Conservation (phyloP, 1,140 invertebrate genomes). For the Pseudomyrmex sp. region DNA sequence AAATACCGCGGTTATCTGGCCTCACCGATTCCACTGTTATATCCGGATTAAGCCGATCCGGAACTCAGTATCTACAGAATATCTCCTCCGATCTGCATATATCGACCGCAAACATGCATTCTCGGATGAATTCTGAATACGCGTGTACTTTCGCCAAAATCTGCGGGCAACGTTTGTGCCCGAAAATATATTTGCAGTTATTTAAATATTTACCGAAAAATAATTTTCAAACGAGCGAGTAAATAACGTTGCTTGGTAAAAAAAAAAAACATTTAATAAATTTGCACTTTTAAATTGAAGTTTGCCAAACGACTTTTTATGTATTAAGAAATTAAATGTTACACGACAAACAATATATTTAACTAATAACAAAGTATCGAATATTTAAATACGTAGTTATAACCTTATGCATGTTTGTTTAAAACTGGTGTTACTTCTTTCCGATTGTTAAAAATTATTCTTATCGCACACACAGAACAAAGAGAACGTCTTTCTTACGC, state of each 20-base stretch:
- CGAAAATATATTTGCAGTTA: background rate
- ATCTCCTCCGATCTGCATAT: background rate
- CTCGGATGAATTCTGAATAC: background rate
- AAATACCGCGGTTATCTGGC: conserved; percentile 49
- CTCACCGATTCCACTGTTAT: conserved; percentile 36
- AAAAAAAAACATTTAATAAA: too few species aligned
- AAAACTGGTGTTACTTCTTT: background rate
- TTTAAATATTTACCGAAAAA: conserved; percentile 1
- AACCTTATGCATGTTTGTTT: background rate
- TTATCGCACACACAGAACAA: background rate
- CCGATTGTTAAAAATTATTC: background rate
- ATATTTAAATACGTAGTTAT: too few species aligned
- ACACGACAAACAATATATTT: too few species aligned
- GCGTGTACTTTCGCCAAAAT: too few species aligned
- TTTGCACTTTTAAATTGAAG: too few species aligned
- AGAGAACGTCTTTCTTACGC: background rate
- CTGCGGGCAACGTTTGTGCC: background rate
- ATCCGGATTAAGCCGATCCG: conserved; percentile 39
- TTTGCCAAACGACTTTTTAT: too few species aligned
- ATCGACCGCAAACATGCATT: background rate
- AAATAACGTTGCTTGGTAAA: background rate
- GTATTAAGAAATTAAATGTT: background rate
- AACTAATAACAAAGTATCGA: too few species aligned
- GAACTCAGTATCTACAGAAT: conserved; percentile 13
- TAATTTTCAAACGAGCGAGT: background rate